These are phyloP conservation scores for Shargacucullia verbasci DNA, from an alignment of 2,888 invertebrate genomes.

Conservation along the genomic window DNA sequence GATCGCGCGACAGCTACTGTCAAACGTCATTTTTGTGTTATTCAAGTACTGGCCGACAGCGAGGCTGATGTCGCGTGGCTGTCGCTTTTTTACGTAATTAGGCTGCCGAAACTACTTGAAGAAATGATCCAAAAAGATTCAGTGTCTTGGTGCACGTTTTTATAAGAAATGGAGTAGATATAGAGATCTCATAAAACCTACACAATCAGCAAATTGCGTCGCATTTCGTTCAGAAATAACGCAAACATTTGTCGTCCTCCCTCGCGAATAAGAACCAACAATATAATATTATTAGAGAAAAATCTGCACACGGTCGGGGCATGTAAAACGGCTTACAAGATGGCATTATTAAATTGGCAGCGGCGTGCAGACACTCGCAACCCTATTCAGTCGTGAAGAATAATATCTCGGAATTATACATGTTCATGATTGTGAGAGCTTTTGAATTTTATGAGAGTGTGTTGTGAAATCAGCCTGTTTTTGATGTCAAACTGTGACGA, in stretches of 20 bases:
- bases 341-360: slow-evolving; percentile 80
- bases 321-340: slow-evolving; percentile 71
- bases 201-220: slow-evolving; percentile 36
- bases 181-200: too few relatives aligned
- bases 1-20: too few relatives aligned
- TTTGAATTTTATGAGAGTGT: background rate
- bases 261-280: slow-evolving; percentile 43
- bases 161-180: too few relatives aligned
- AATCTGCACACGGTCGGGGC: slow-evolving; percentile 60
- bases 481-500: too few relatives aligned
- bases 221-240: slow-evolving; percentile 23
- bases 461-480: too few relatives aligned
- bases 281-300: slow-evolving; percentile 70
- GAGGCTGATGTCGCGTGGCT: too few relatives aligned
- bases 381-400: slow-evolving; percentile 68
- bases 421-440: slow-evolving; percentile 11
- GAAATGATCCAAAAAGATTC: too few relatives aligned
- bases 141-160: too few relatives aligned
- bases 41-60: too few relatives aligned
- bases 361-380: slow-evolving; percentile 63
- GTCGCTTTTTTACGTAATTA: too few relatives aligned
- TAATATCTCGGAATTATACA: slow-evolving; percentile 65
- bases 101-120: too few relatives aligned
- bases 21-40: too few relatives aligned
- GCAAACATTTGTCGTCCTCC: slow-evolving; percentile 32